Percentiles rank a stretch among this genome's conserved stretches.
These are phyloP conservation scores for Netelia virgata DNA, from an alignment of 2,888 invertebrate genomes.

Conservation along the genomic window DNA sequence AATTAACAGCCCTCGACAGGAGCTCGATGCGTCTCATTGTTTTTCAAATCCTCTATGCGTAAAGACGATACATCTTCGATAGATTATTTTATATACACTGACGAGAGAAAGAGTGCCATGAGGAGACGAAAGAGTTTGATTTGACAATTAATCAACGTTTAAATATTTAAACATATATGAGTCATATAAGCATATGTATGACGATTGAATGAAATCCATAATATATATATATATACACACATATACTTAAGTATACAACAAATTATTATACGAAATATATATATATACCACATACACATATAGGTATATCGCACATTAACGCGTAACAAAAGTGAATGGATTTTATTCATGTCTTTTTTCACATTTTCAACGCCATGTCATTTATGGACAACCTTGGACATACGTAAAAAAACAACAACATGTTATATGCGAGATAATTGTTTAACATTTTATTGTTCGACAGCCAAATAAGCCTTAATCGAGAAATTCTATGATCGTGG, in stretches of 20 bases:
- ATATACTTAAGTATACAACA: slow-evolving; percentile 59
- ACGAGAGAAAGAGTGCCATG: slow-evolving; percentile 52
- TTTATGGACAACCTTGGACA: slow-evolving; percentile 64
- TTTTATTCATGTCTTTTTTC: slow-evolving; percentile 66
- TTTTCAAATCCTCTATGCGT: slow-evolving; percentile 62
- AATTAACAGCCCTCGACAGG: slow-evolving; percentile 34
- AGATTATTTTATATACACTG: slow-evolving; percentile 67
- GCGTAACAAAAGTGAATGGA: slow-evolving; percentile 69
- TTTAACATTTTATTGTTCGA: slow-evolving; percentile 62
- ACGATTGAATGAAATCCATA: slow-evolving; percentile 52
- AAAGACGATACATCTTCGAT: slow-evolving; percentile 65
- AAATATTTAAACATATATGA: slow-evolving; percentile 49
- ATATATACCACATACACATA: slow-evolving; percentile 64
- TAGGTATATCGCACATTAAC: slow-evolving; percentile 67
- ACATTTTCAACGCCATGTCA: slow-evolving; percentile 69
- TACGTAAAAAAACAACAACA: slow-evolving; percentile 13
- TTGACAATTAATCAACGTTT: slow-evolving; percentile 54
- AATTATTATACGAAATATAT: slow-evolving; percentile 66
- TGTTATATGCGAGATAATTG: slow-evolving; percentile 48
- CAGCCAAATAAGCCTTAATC: slow-evolving; percentile 70
- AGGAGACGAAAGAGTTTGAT: slow-evolving; percentile 38
- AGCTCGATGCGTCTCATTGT: slow-evolving; percentile 29
- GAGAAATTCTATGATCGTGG: slow-evolving; percentile 73
- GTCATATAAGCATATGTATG: slow-evolving; percentile 19
- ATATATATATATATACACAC: slow-evolving; percentile 66